Conservation (phyloP, 2,113 vertebrate species). For the Pelecanus crispus region DNA sequence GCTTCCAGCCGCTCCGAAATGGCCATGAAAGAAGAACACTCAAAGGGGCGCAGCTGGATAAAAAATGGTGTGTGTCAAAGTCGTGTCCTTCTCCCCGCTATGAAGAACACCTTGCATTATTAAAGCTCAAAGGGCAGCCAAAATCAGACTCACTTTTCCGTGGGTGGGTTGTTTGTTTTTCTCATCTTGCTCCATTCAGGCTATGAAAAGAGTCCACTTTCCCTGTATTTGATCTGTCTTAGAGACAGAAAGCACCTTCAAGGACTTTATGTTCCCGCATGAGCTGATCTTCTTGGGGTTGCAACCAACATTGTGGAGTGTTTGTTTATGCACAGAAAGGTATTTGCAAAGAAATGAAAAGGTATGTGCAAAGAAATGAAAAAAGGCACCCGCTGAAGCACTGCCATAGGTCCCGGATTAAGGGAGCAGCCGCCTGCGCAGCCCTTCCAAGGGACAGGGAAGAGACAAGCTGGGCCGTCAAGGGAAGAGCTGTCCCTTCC, state of each 20-base stretch:
- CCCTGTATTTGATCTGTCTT: background rate
- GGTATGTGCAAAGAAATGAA: background rate
- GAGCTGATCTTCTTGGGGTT: background rate
- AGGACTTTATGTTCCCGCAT: background rate
- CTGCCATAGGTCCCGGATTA: fast-evolving
- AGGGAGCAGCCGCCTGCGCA: background rate
- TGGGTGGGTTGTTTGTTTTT: conserved; percentile 27
- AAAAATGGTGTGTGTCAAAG: background rate
- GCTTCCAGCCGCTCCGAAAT: background rate
- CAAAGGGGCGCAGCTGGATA: background rate
- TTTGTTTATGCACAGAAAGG: background rate
- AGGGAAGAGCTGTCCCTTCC: no score
- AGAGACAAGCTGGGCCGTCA: no score
- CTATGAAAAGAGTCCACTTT: background rate
- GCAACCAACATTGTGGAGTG: background rate
- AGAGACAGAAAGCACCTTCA: background rate
- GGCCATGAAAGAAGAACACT: background rate
- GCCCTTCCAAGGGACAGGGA: no score
- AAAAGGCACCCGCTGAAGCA: background rate
- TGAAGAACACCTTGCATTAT: background rate
- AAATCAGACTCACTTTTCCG: background rate
- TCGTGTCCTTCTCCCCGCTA: background rate
- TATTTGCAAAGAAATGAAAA: background rate
- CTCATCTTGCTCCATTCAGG: background rate
- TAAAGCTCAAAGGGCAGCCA: background rate